Evolutionary conservation across 92 coral and sea anemone genomes (phyloP), one percentile per base, ranked within the genome.

Genomic region (Umimayanthus chanpuru): DNA sequence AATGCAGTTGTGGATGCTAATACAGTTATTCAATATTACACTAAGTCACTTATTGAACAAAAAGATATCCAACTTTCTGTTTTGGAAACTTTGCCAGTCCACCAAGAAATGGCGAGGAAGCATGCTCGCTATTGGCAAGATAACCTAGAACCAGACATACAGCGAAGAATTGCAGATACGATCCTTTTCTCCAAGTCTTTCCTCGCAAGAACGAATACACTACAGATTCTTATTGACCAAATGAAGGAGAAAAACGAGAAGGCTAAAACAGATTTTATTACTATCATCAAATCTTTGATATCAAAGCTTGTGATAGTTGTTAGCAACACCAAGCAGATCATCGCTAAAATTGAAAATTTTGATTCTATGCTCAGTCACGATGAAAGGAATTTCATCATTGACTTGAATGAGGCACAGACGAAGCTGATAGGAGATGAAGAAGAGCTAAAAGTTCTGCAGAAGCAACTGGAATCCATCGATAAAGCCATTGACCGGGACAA

Each of bases 401-500:
- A 81, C 53, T 21, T 43, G 56, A 36, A n/a, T 4, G 85, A 81
- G 36, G 85, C 85, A 4, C 74, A 81, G 26, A 9, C 26, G 18
- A 66, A 65, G 20, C 29, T 81, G 9, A 81, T 66, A 14, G 85
- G 85, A 9, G 75, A 39, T 26, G 55, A 36, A 10, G 74, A 20
- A 21, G 56, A 81, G 23, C 74, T 81, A 10, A 81, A 65, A 21
- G 9, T 23, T 18, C 36, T 81, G 9, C 85, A 81, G 75, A 65
- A 25, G 21, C 85, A 81, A 28, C 47, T 81, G 23, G 56, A 18
- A 1, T 18, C 85, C 23, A 81, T 81, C 9, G 74, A 81, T 40
- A 65, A 81, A 64, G 56, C 85, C 36, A 81, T 81, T 20, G 32
- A 21, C 55, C 85, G 85, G 3, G 85, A 81, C 85, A 81, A 40